These are phyloP conservation scores for Spongia lamella DNA, from an alignment of 37 sponge, comb jelly and placozoan genomes.

Conservation along the genomic window DNA sequence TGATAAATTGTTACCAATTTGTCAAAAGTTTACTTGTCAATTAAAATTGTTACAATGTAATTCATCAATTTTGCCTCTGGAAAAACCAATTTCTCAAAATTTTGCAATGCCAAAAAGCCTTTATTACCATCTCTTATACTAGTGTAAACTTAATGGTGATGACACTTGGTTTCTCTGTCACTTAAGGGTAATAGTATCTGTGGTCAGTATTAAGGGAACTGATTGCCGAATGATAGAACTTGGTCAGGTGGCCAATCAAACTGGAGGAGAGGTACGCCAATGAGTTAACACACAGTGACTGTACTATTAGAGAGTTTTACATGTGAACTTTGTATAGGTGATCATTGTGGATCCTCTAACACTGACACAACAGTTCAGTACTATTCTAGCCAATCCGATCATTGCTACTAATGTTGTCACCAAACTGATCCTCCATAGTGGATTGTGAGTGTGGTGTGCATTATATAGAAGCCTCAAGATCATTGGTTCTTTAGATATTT, in stretches of 20 bases:
- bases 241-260: constrained; percentile 80
- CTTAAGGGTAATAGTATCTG: constrained; percentile 74
- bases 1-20: too few relatives aligned
- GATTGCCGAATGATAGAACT: constrained; percentile 77
- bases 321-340: constrained; percentile 28
- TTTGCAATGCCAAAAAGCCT: too few relatives aligned
- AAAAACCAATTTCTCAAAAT: too few relatives aligned
- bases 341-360: constrained; percentile 77
- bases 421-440: constrained; percentile 67
- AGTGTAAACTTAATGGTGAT: too few relatives aligned
- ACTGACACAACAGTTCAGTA: constrained; percentile 74
- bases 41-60: too few relatives aligned
- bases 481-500: constrained; percentile 56
- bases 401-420: constrained; percentile 84
- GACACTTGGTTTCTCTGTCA: not conserved
- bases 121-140: too few relatives aligned
- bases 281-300: not conserved
- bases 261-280: constrained; percentile 66
- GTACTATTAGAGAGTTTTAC: not conserved
- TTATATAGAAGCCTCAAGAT: not conserved
- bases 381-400: constrained; percentile 76
- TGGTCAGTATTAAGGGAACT: constrained; percentile 74
- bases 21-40: too few relatives aligned
- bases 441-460: constrained; percentile 42
- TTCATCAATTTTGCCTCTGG: too few relatives aligned